Evolutionary conservation across 1,140 invertebrate genomes (phyloP), one percentile per base, ranked within the genome.

Genomic region (Drosophila equinoxialis): DNA sequence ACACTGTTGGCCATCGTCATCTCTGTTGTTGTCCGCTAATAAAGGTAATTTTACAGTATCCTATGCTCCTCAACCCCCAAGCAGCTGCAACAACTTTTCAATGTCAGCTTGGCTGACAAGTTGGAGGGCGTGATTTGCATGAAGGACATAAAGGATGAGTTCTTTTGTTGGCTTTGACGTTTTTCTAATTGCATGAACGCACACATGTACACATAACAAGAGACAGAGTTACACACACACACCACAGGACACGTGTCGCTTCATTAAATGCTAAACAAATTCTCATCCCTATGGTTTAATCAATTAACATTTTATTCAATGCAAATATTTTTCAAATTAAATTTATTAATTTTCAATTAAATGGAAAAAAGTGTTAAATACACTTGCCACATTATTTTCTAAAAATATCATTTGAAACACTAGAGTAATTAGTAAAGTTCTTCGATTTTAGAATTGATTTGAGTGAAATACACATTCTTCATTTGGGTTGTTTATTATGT

Each of bases 181-280:
- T 79, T 82, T 81, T 83, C 80, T 83, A 83, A 83, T 83, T 83
- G 76, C 68, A 71, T 68, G 70, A 69, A 61, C 72, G 39, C 57
- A 45, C 37, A 67, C 45, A 23, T 30, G 6, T 30, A 30, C 39
- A n/a, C 33, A 26, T 20, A 45, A 4, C 11, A 54, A 57, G 60
- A 64, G 39, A 62, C 41, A 45, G 20, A 13, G 64, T 17, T 33
- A 61, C 45, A 35, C 37, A 10, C 45, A 48, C 17, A 51, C 8
- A 51, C 45, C 45, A 23, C 20, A 41, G 63, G 35, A 62, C 77
- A 74, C 79, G 79, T 82, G 79, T 64, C 75, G 13, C 62, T 51
- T 51, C 45, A 51, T 51, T 51, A 51, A 51, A 58, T 63, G 65
- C 11, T 23, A 51, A 51, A 51, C 45, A 51, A 14, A 51, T 51